These are phyloP conservation scores for Hippocampus kuda DNA, from an alignment of 2,797 vertebrate species.

Conservation along the genomic window DNA sequence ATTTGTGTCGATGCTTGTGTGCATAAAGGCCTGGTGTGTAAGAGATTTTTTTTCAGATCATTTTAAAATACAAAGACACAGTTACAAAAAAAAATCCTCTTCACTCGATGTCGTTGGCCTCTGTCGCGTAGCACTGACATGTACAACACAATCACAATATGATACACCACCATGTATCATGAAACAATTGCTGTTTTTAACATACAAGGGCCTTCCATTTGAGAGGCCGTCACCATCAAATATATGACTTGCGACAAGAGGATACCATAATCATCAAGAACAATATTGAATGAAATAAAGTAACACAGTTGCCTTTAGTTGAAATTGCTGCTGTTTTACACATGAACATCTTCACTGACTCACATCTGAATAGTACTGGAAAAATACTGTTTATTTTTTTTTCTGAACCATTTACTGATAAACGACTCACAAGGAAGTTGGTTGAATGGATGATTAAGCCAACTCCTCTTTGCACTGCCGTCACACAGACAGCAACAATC, in stretches of 20 bases:
- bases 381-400: constrained; percentile 27
- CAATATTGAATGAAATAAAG: constrained; percentile 47
- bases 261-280: constrained; percentile 55
- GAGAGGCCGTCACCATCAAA: constrained; percentile 57
- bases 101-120: constrained; percentile 58
- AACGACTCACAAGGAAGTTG: constrained; percentile 19
- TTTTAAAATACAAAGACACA: constrained; percentile 55
- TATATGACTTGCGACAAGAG: constrained; percentile 53
- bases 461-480: constrained; percentile 13
- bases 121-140: constrained; percentile 64
- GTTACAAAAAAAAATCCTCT: constrained; percentile 57
- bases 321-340: constrained; percentile 47
- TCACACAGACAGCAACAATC: constrained; percentile 27
- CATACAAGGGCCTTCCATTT: constrained; percentile 48
- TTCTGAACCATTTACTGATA: constrained; percentile 22
- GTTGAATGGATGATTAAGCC: constrained; percentile 15
- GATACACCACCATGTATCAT: constrained; percentile 63
- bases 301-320: constrained; percentile 34
- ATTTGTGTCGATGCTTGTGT: constrained; percentile 25
- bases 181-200: constrained; percentile 55
- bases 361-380: constrained; percentile 50
- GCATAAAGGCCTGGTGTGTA: constrained; percentile 34
- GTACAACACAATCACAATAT: constrained; percentile 77
- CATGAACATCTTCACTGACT: constrained; percentile 50
- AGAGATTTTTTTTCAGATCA: constrained; percentile 38